phyloP scores from a whole-genome alignment of 2,888 invertebrate genomes.

The Drosophila gaucha region DNA sequence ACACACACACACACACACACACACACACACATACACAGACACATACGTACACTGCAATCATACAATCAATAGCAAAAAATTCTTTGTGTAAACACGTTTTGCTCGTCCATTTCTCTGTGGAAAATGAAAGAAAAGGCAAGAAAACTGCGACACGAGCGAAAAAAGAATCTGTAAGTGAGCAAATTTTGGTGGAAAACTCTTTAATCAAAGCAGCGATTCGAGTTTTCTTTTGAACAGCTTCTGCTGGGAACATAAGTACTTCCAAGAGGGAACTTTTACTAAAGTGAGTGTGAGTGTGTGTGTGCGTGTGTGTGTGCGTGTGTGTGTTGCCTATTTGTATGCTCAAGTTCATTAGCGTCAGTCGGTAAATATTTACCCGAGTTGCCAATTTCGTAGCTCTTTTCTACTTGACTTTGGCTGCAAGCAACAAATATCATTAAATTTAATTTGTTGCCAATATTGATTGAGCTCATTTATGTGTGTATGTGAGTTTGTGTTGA shows the following conservation, averaged over 20 bases:
- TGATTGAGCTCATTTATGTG: conserved; percentile 53
- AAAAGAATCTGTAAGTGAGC: conserved; percentile 45
- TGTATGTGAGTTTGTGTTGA: neutral
- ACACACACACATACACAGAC: conserved; percentile 9
- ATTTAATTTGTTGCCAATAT: conserved; percentile 79
- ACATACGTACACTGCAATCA: conserved; percentile 36
- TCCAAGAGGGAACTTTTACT: no score
- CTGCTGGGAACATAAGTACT: conserved; percentile 37
- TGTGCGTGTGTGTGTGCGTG: conserved; percentile 8
- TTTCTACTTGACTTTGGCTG: conserved; percentile 50
- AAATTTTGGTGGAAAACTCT: conserved; percentile 59
- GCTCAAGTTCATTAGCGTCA: conserved; percentile 79
- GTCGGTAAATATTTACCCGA: conserved; percentile 74
- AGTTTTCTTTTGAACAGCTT: conserved; percentile 14
- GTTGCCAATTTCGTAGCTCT: conserved; percentile 58
- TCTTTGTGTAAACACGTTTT: conserved; percentile 70
- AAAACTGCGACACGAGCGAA: conserved; percentile 30
- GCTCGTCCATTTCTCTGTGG: conserved; percentile 21
- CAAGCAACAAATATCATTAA: conserved; percentile 74
- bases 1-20: conserved; percentile 6
- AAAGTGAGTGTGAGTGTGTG: conserved; percentile 23
- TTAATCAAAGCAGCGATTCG: conserved; percentile 54
- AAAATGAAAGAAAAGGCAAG: conserved; percentile 30
- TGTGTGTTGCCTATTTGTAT: conserved; percentile 64
- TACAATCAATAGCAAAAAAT: conserved; percentile 70